Percentiles rank a stretch among this genome's conserved stretches.
Conservation (phyloP, 1,140 invertebrate species). For the Temnothorax longispinosus region DNA sequence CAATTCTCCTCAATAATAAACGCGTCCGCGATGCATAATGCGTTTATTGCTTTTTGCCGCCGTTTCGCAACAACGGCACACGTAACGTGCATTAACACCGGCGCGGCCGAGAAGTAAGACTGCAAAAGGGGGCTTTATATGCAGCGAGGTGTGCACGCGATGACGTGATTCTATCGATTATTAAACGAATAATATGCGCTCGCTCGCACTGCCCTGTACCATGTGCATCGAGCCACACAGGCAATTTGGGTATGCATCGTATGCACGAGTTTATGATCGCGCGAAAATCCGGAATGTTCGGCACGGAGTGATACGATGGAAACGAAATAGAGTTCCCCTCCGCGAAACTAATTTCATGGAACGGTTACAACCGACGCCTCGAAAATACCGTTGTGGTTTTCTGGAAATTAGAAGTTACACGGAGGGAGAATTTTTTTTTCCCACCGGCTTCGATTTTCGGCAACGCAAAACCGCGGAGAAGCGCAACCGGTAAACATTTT, state of each 20-base stretch:
- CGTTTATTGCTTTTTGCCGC: constrained; percentile 50
- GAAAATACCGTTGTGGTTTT: constrained; percentile 72
- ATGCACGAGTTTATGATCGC: constrained; percentile 77
- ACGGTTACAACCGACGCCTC: constrained; percentile 74
- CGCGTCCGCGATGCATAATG: constrained; percentile 33
- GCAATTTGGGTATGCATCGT: constrained; percentile 76
- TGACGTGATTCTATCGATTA: constrained; percentile 82
- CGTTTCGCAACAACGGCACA: constrained; percentile 65
- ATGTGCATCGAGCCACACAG: constrained; percentile 75
- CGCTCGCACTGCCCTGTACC: constrained; percentile 76
- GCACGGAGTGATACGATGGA: constrained; percentile 77
- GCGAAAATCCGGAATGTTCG: constrained; percentile 76
- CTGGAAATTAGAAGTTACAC: constrained; percentile 72
- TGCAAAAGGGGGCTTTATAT: constrained; percentile 68
- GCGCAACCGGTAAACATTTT: constrained; percentile 54
- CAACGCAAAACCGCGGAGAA: constrained; percentile 17
- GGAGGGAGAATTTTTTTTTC: constrained; percentile 9
- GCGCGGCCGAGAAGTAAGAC: constrained; percentile 69
- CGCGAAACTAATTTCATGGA: constrained; percentile 74
- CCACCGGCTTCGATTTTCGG: constrained; percentile 25
- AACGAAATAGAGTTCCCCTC: constrained; percentile 74
- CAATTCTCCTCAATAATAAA: constrained; percentile 23
- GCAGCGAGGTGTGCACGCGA: constrained; percentile 77
- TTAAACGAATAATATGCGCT: constrained; percentile 81
- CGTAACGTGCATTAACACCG: constrained; percentile 70